Conservation (phyloP, 2,888 invertebrate species). For the Oasisia sp. region DNA sequence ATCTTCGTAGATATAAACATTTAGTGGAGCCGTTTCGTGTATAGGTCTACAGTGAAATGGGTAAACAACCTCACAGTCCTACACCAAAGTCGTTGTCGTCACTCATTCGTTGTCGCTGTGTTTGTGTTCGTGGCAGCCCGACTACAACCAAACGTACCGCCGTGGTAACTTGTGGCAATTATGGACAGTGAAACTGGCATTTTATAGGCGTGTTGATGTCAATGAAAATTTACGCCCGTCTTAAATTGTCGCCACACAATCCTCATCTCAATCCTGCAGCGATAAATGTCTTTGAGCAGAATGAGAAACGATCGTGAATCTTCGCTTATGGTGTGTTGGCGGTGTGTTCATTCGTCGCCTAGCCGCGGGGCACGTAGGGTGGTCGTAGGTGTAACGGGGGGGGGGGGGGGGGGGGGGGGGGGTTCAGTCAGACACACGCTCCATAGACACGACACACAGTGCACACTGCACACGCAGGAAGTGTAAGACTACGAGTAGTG, state of each 20-base stretch:
- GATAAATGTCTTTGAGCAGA: not conserved
- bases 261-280: not conserved
- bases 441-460: not conserved
- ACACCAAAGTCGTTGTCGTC: too few relatives aligned
- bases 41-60: too few relatives aligned
- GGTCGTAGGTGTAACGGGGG: not conserved
- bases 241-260: not conserved
- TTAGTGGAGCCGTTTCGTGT: too few relatives aligned
- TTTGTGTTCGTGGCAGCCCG: not conserved
- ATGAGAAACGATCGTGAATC: slow-evolving; percentile 17
- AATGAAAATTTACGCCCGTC: slow-evolving; percentile 13
- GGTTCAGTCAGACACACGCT: not conserved
- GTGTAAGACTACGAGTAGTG: too few relatives aligned
- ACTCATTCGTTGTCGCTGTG: not conserved
- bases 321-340: not conserved
- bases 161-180: not conserved
- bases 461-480: not conserved
- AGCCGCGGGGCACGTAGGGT: not conserved
- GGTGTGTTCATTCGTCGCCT: not conserved
- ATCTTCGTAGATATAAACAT: too few relatives aligned
- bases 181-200: not conserved
- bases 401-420: too few relatives aligned
- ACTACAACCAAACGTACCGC: not conserved
- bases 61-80: too few relatives aligned
- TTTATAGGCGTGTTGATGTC: not conserved